A percentile compares a stretch with the other conserved stretches of the same genome.
Conservation (phyloP, 2,888 invertebrate genomes). For the Phortica okadai region DNA sequence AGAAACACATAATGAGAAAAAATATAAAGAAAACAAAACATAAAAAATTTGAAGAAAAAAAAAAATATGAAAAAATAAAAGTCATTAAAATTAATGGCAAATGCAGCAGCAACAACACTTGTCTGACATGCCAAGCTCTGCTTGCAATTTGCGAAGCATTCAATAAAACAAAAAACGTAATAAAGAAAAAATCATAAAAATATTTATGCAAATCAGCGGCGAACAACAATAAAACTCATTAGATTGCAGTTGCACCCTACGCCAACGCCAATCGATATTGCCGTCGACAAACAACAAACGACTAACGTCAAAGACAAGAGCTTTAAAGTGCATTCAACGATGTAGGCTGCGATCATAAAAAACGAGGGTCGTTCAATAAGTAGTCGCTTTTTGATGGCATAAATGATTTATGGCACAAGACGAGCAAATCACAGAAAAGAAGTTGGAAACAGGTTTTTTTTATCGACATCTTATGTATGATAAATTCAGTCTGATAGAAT, state of each 20-base stretch:
- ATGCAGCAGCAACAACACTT: background rate
- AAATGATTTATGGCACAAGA: too few species aligned
- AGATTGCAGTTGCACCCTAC: background rate
- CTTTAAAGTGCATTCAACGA: background rate
- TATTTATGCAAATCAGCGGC: constrained; percentile 1
- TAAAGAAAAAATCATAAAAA: background rate
- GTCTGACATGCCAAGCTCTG: background rate
- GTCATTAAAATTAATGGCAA: background rate
- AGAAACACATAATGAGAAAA: constrained; percentile 23
- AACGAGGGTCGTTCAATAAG: too few species aligned
- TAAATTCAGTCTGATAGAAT: too few species aligned
- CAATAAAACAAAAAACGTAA: background rate
- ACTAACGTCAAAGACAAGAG: background rate
- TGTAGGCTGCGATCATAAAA: background rate
- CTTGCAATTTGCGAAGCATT: background rate
- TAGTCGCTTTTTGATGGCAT: too few species aligned
- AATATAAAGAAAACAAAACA: constrained; percentile 32
- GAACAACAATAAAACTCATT: background rate
- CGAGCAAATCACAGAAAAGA: too few species aligned
- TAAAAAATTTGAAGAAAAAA: background rate
- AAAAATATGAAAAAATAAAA: background rate
- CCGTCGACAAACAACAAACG: background rate
- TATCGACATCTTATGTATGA: too few species aligned
- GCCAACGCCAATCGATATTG: background rate
- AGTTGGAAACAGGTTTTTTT: too few species aligned